A percentile compares a stretch with the other conserved stretches of the same genome.
Conservation (phyloP, 2,113 vertebrate species). For the Eptesicus fuscus region DNA sequence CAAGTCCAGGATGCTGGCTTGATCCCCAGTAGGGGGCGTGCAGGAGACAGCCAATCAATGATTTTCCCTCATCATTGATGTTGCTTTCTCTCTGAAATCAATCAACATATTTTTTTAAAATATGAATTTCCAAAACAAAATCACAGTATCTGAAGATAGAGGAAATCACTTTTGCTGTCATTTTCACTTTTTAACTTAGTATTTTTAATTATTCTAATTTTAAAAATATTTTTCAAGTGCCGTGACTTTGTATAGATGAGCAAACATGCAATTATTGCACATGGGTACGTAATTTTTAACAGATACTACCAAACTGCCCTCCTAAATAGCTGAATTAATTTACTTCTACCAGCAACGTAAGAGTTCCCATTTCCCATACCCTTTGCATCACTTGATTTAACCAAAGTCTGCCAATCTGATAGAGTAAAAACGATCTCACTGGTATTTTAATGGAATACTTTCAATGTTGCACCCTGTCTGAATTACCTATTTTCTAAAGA, state of each 20-base stretch:
- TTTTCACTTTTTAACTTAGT: not conserved
- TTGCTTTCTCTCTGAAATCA: not conserved
- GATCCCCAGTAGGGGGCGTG: not conserved
- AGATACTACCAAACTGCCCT: conserved; percentile 15
- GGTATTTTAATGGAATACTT: conserved; percentile 14
- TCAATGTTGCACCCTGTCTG: not conserved
- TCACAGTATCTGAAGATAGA: not conserved
- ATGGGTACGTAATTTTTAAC: not conserved
- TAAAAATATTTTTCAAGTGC: not conserved
- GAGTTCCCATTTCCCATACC: not conserved
- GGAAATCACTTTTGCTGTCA: conserved; percentile 11
- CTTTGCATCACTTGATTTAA: not conserved
- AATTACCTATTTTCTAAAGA: conserved; percentile 11
- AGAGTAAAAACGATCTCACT: not conserved
- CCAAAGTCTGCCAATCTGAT: not conserved
- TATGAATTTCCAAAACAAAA: conserved; percentile 1
- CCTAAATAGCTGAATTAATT: not conserved
- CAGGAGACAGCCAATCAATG: not conserved
- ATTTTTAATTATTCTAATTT: conserved; percentile 11
- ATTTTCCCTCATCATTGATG: not conserved
- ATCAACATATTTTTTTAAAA: not conserved
- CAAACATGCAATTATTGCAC: not conserved
- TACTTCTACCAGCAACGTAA: not conserved
- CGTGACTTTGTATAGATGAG: not conserved
- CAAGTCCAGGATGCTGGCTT: not conserved